These are phyloP conservation scores for Caenorhabditis angaria DNA, from an alignment of 2,888 invertebrate species.

Conservation along the genomic window DNA sequence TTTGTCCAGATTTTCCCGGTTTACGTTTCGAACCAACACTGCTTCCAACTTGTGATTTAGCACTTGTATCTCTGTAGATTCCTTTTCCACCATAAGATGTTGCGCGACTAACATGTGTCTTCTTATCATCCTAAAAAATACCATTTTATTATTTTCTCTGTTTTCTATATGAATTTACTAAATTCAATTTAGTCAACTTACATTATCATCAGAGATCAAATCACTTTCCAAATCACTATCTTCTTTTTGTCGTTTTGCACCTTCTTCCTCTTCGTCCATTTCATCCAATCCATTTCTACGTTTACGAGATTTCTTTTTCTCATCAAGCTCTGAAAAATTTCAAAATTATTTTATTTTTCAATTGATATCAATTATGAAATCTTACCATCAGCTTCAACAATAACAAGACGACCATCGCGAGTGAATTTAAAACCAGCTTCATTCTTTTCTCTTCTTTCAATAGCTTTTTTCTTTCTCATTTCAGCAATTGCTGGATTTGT, in stretches of 20 bases:
- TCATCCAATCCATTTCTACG: constrained; percentile 42
- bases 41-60: constrained; percentile 33
- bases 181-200: background rate
- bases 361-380: background rate
- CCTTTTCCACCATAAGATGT: constrained; percentile 55
- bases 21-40: constrained; percentile 17
- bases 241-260: constrained; percentile 42
- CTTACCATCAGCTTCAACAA: constrained; percentile 46
- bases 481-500: constrained; percentile 53
- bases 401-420: constrained; percentile 59
- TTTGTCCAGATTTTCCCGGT: background rate
- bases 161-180: constrained; percentile 11
- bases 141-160: background rate
- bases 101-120: constrained; percentile 25
- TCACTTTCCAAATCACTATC: constrained; percentile 52
- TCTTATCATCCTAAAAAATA: constrained; percentile 17
- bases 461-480: constrained; percentile 41
- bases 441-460: constrained; percentile 45
- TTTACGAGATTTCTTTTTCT: constrained; percentile 36
- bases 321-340: constrained; percentile 29
- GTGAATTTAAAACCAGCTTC: constrained; percentile 60
- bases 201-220: constrained; percentile 33
- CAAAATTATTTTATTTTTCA: background rate
- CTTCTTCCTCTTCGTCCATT: constrained; percentile 47
- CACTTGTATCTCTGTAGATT: constrained; percentile 51